These are phyloP conservation scores for Cetoscarus ocellatus DNA, from an alignment of 2,797 vertebrate genomes.

Conservation along the genomic window DNA sequence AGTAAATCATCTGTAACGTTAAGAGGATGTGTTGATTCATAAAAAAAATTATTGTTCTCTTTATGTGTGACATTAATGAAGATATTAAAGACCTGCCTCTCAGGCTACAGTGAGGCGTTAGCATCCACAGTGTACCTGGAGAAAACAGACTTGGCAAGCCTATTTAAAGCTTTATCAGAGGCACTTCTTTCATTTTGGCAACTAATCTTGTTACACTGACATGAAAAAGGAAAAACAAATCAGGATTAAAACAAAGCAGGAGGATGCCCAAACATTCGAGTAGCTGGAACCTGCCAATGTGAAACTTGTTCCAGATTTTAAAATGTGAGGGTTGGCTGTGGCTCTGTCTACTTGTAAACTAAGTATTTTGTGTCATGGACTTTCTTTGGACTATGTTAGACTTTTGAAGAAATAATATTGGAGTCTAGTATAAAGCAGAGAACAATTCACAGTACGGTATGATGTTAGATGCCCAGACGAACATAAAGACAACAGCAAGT, in stretches of 20 bases:
- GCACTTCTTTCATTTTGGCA: neutral
- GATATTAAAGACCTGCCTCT: neutral
- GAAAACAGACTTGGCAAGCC: neutral
- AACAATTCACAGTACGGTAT: too few species aligned
- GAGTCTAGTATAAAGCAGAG: neutral
- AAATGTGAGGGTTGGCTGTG: neutral
- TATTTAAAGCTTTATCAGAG: neutral
- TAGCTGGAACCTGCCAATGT: neutral
- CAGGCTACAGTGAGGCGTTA: neutral
- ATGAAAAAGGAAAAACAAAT: neutral
- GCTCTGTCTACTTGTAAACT: neutral
- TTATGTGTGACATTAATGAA: neutral
- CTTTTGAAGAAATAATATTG: neutral
- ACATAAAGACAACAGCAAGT: too few species aligned
- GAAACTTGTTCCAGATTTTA: neutral
- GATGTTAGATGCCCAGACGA: too few species aligned
- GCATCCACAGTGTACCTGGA: neutral
- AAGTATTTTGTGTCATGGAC: slow-evolving; percentile 1
- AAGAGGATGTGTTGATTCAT: neutral
- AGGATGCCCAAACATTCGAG: neutral
- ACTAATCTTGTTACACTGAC: neutral
- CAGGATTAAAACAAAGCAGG: neutral
- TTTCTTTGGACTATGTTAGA: neutral
- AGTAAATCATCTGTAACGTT: neutral
- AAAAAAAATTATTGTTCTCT: neutral